Conservation (phyloP, 2,888 invertebrate genomes). For the Dorcus parallelipipedus region DNA sequence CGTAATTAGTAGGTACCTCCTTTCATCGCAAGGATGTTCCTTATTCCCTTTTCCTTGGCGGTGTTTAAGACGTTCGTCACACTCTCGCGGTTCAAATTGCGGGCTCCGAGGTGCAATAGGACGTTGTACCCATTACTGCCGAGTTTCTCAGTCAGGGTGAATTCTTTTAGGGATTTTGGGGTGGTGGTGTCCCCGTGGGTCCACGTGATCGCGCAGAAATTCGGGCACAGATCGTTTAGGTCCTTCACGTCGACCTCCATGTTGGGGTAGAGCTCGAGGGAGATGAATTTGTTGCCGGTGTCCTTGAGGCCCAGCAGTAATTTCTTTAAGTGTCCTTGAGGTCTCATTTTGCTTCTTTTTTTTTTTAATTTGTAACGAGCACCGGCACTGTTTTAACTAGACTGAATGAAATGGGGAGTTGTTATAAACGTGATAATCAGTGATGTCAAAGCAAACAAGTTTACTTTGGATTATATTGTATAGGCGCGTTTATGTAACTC, state of each 20-base stretch:
- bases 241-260: constrained; percentile 16
- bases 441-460: not conserved
- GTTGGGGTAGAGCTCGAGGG: constrained; percentile 25
- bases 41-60: constrained; percentile 60
- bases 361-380: not conserved
- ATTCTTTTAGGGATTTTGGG: constrained; percentile 44
- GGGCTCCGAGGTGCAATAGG: constrained; percentile 56
- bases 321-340: constrained; percentile 1
- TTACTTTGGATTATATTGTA: not conserved
- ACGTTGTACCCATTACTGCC: constrained; percentile 47
- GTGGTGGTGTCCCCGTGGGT: constrained; percentile 37
- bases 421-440: not conserved
- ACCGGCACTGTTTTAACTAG: not conserved
- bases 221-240: constrained; percentile 30
- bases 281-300: constrained; percentile 16
- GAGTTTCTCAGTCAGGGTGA: constrained; percentile 46
- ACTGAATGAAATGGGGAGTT: not conserved
- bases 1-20: constrained; percentile 58
- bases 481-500: not conserved
- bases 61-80: constrained; percentile 51
- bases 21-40: constrained; percentile 67
- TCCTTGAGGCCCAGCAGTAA: not conserved
- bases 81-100: constrained; percentile 49
- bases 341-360: not conserved
- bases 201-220: constrained; percentile 49